Evolutionary conservation across 2,797 vertebrate species (phyloP).

Genomic region (Peromyscus attwateri): DNA sequence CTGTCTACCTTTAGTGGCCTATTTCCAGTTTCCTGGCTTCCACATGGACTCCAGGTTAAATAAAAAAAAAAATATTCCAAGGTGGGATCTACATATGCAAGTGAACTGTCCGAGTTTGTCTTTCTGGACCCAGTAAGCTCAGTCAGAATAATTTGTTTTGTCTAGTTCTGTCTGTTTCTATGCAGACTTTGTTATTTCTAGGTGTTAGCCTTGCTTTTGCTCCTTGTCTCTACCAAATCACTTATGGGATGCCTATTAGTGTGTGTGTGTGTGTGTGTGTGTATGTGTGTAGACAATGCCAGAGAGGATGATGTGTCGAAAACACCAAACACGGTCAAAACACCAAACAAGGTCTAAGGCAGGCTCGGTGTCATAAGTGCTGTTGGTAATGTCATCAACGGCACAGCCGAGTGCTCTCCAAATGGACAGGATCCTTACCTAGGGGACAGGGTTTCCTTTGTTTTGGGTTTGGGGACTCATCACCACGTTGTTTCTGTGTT

Average conservation of each 20-base stretch:
- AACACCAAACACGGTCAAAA: background rate
- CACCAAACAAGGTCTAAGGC: background rate
- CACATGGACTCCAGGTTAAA: background rate
- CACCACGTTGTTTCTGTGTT: conserved; percentile 67
- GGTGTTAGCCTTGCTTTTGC: background rate
- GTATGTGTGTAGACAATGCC: background rate
- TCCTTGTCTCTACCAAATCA: background rate
- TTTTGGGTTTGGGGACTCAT: conserved; percentile 51
- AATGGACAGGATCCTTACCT: background rate
- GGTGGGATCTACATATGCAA: background rate
- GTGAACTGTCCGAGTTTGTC: background rate
- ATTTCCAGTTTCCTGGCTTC: background rate
- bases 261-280: background rate
- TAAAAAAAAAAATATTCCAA: background rate
- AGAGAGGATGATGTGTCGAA: background rate
- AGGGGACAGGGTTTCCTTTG: conserved; percentile 54
- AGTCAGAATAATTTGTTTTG: background rate
- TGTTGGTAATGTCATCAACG: background rate
- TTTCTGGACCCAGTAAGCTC: background rate
- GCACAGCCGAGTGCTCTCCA: background rate
- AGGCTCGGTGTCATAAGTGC: background rate
- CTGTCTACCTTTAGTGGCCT: background rate
- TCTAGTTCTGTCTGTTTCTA: background rate
- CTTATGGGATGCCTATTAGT: background rate
- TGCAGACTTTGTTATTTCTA: background rate